These are phyloP conservation scores for Solea solea DNA, from an alignment of 2,113 vertebrate genomes.

Conservation along the genomic window DNA sequence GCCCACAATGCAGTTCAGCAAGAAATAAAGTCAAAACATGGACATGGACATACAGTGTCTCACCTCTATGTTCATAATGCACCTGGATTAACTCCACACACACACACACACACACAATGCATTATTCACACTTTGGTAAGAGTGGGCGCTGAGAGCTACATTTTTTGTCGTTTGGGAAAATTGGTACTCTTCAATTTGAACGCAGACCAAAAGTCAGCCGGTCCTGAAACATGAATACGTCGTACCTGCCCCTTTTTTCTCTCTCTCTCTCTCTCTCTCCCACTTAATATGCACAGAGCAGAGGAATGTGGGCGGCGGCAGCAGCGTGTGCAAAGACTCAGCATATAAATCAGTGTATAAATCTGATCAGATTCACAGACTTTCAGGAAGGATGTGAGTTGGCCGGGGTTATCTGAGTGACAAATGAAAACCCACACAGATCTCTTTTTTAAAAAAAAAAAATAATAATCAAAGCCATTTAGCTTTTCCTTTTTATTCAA, in stretches of 20 bases:
- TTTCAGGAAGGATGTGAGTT: constrained; percentile 17
- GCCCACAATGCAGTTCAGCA: too few species aligned
- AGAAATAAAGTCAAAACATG: too few species aligned
- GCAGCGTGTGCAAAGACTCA: constrained; percentile 13
- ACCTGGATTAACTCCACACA: constrained; percentile 12
- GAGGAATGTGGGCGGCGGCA: constrained; percentile 25
- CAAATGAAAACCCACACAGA: constrained; percentile 10
- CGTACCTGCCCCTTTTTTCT: constrained; percentile 8
- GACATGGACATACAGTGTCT: too few species aligned
- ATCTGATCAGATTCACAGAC: constrained; percentile 25
- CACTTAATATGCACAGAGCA: constrained; percentile 36
- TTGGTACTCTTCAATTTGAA: constrained; percentile 32
- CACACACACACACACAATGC: neutral
- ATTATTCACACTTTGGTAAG: constrained; percentile 25
- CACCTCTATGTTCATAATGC: neutral
- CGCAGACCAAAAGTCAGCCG: constrained; percentile 22
- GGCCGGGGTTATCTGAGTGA: constrained; percentile 4
- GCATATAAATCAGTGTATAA: constrained; percentile 28
- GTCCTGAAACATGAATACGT: constrained; percentile 18
- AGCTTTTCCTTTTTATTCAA: constrained; percentile 40
- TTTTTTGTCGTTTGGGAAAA: constrained; percentile 32
- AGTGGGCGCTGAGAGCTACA: constrained; percentile 10
- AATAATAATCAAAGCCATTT: constrained; percentile 36
- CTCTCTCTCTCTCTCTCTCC: too few species aligned
- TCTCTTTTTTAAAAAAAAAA: neutral